A percentile compares a stretch with the other conserved stretches of the same genome.
phyloP scores from a whole-genome alignment of 2,888 invertebrate genomes.

The Parnassius apollo region DNA sequence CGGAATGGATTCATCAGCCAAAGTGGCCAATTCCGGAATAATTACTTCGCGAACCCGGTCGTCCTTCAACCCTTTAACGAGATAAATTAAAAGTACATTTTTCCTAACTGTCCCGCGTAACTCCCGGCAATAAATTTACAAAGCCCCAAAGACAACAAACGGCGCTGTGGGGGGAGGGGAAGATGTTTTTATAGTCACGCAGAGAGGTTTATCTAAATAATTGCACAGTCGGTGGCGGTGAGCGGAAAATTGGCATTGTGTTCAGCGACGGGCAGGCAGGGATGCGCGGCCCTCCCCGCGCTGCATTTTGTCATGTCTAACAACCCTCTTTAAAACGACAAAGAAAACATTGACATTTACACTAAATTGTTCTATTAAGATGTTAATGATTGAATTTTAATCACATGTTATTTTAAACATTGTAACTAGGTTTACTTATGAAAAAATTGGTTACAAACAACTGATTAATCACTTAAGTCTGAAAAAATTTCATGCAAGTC shows the following conservation, averaged over 20 bases:
- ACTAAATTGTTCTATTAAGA: constrained; percentile 16
- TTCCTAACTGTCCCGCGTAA: constrained; percentile 74
- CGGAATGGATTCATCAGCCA: constrained; percentile 77
- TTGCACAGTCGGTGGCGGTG: constrained; percentile 78
- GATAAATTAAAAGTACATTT: constrained; percentile 82
- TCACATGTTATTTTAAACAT: no score
- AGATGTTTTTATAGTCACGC: constrained; percentile 80
- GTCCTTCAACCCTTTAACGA: constrained; percentile 81
- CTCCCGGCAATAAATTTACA: constrained; percentile 75
- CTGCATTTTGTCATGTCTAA: constrained; percentile 36
- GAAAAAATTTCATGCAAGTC: no score
- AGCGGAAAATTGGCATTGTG: constrained; percentile 79
- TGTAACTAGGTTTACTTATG: no score
- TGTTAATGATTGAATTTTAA: not conserved
- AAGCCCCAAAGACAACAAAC: constrained; percentile 80
- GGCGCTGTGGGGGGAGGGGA: constrained; percentile 67
- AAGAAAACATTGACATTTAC: constrained; percentile 31
- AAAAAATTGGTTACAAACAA: no score
- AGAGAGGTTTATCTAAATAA: constrained; percentile 81
- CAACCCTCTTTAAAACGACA: constrained; percentile 34
- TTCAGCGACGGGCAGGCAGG: constrained; percentile 39
- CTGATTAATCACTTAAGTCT: no score
- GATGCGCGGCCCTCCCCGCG: constrained; percentile 28
- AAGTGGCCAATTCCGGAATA: constrained; percentile 80
- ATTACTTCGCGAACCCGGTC: constrained; percentile 77